These are phyloP conservation scores for Ciconia nigra DNA, from an alignment of 2,797 vertebrate species.

Conservation along the genomic window DNA sequence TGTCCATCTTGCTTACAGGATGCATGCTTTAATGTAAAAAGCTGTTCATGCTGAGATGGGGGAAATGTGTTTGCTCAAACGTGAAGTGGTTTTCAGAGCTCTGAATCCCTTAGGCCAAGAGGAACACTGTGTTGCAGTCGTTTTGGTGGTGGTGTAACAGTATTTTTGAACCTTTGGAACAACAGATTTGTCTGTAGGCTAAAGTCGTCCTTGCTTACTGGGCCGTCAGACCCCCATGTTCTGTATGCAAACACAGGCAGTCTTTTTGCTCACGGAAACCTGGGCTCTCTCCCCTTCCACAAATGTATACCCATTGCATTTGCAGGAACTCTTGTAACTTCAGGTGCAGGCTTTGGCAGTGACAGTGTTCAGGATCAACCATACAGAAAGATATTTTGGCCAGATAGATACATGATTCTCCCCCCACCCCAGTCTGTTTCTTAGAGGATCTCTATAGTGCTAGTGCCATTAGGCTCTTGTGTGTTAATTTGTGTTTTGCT, in stretches of 20 bases:
- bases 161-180: not conserved
- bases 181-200: not conserved
- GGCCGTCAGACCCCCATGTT: not conserved
- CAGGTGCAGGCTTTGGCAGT: not conserved
- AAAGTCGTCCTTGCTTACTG: not conserved
- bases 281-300: not conserved
- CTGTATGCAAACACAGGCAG: not conserved
- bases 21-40: not conserved
- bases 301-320: not conserved
- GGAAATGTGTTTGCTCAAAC: not conserved
- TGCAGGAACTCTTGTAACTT: not conserved
- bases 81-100: not conserved
- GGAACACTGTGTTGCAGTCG: not conserved
- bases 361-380: not conserved
- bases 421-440: not conserved
- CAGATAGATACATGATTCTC: rapidly evolving
- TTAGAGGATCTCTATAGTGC: not conserved
- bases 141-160: not conserved
- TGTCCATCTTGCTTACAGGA: not conserved
- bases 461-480: not conserved
- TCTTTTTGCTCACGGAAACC: rapidly evolving
- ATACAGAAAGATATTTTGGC: not conserved
- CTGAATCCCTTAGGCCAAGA: not conserved
- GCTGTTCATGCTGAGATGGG: not conserved
- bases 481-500: not conserved